phyloP scores from a whole-genome alignment of 37 sponge, comb jelly and placozoan genomes.

The Halichondria panicea region DNA sequence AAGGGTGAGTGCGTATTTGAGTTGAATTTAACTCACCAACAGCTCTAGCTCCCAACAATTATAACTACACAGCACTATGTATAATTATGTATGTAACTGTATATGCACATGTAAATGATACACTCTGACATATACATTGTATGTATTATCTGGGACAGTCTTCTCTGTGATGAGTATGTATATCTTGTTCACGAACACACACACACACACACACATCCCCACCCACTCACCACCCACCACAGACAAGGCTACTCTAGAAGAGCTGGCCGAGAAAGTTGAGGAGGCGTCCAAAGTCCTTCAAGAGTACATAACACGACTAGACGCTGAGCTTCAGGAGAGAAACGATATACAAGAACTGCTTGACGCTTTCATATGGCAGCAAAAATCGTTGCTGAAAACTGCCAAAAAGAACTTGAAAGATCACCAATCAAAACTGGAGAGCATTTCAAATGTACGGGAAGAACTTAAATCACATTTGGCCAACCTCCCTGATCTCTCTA shows the following conservation, averaged over 20 bases:
- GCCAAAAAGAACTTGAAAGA: conserved; percentile 76
- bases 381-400: conserved; percentile 41
- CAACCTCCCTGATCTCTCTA: conserved; percentile 89
- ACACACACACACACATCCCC: conserved; percentile 3
- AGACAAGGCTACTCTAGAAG: conserved; percentile 57
- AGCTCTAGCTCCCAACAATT: too few species aligned
- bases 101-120: too few species aligned
- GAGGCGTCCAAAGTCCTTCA: conserved; percentile 47
- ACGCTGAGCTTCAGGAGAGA: conserved; percentile 68
- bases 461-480: conserved; percentile 89
- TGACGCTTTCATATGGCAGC: conserved; percentile 62
- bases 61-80: too few species aligned
- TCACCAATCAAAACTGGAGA: conserved; percentile 72
- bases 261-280: conserved; percentile 32
- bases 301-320: conserved; percentile 43
- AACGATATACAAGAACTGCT: conserved; percentile 61
- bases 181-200: not conserved
- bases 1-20: conserved; percentile 28
- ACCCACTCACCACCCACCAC: not conserved
- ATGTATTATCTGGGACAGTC: too few species aligned
- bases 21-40: too few species aligned
- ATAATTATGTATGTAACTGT: too few species aligned
- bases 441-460: conserved; percentile 65
- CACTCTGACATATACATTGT: too few species aligned
- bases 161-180: too few species aligned